phyloP scores from a whole-genome alignment of 2,797 vertebrate species.

The Saxicola maurus region DNA sequence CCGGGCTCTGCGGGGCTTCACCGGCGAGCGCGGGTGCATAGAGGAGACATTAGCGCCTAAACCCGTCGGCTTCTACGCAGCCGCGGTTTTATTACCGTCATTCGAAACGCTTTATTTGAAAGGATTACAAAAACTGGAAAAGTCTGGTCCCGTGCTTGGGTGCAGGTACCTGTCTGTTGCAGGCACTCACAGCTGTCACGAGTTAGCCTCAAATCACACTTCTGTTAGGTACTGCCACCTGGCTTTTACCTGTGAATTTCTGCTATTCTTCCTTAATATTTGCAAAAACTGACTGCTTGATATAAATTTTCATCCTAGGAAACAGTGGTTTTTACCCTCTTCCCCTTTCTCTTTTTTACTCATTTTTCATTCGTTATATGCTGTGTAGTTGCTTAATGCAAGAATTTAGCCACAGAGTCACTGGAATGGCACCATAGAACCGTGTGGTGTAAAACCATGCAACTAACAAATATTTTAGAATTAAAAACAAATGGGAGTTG shows the following conservation, averaged over 20 bases:
- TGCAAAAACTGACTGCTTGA: background rate
- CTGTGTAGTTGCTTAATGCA: fast-evolving
- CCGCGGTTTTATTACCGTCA: fast-evolving
- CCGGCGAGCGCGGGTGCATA: fast-evolving
- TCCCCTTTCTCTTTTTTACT: background rate
- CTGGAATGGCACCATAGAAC: background rate
- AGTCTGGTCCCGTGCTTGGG: background rate
- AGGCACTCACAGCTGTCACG: too few species aligned
- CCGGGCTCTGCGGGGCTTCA: background rate
- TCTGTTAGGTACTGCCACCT: background rate
- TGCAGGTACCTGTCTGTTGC: background rate
- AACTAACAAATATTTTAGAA: background rate
- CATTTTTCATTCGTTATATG: background rate
- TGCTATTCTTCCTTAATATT: background rate
- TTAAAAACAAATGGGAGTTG: background rate
- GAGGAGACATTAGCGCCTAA: fast-evolving
- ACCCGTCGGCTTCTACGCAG: fast-evolving
- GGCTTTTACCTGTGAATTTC: background rate
- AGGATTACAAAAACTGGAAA: fast-evolving
- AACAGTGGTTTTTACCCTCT: fast-evolving
- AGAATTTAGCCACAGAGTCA: background rate
- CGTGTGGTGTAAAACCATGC: background rate
- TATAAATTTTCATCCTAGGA: background rate
- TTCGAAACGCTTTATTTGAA: background rate
- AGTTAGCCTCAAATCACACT: background rate